Base-by-base conservation (phyloP, 2,797 vertebrate species). In the Acestrorhynchus altus region DNA sequence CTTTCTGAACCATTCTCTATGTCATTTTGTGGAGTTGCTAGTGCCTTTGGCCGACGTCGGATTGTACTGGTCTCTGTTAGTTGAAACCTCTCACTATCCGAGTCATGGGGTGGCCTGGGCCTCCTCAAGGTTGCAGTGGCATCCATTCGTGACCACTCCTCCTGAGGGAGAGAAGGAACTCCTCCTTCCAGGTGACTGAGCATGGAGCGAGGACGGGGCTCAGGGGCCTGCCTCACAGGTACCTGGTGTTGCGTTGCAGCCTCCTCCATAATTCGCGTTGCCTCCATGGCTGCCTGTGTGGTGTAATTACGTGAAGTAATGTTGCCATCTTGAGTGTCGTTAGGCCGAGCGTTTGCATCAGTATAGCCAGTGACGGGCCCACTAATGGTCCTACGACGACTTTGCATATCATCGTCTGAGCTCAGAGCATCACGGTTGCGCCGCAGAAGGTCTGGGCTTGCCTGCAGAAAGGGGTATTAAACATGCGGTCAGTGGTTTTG, bases 351-450 rank as follows among this genome's bases (percentile, higher is more conserved):
- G 54, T 13, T 12, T n/a, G 86, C 72, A 22, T 72, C 69, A 0
- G 86, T 82, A 28, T 96, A 90, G 52, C 94, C 94, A 0, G 95
- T 95, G 4, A 95, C 89, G 0, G 94, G 94, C 26, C 96, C 96
- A 0, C 95, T 95, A 87, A 98, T 96, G 28, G 97, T 98, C 82
- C 96, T 91, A n/a, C 96, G 95, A 1, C 97, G 94, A 86, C 93
- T 96, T 24, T 96, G 85, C 75, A 96, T 92, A 61, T 98, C 96
- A 0, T 95, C 96, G 0, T 97, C 96, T 2, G 93, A 88, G 56
- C 95, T 96, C 0, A 99, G 94, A 83, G 95, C 93, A 7, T 97
- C 97, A 60, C 95, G 94, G 26, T 97, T 96, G 77, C 96, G 96
- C 10, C 94, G 85, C 16, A 93, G 88, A 0, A 88, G 51, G 0